A percentile compares a stretch with the other conserved stretches of the same genome.
Evolutionary conservation across 2,797 vertebrate genomes (phyloP).

Genomic region (Periophthalmus magnuspinnatus): DNA sequence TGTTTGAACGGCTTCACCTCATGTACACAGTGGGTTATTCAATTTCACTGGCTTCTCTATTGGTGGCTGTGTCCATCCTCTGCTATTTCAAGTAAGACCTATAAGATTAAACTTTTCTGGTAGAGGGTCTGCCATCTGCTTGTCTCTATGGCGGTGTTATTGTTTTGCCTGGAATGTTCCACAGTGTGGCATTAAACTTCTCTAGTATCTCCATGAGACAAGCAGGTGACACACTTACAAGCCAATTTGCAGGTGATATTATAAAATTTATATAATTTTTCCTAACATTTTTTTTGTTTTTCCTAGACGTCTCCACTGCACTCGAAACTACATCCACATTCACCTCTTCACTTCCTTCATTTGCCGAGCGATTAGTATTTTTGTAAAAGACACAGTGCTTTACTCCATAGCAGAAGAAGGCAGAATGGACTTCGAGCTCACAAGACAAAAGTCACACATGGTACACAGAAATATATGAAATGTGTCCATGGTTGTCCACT

Average conservation of each 20-base stretch:
- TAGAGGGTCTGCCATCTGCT: background rate
- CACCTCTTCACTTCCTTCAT: constrained; percentile 92
- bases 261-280: background rate
- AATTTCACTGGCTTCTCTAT: constrained; percentile 83
- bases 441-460: constrained; percentile 48
- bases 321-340: constrained; percentile 90
- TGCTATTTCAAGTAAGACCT: constrained; percentile 89
- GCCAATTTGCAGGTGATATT: background rate
- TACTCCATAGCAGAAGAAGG: constrained; percentile 69
- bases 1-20: constrained; percentile 87
- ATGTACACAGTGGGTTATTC: constrained; percentile 93
- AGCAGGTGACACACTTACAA: background rate
- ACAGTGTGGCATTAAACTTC: background rate
- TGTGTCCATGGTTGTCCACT: background rate
- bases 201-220: background rate
- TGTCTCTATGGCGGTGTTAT: background rate
- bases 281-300: background rate
- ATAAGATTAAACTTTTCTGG: background rate
- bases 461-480: constrained; percentile 29
- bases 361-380: constrained; percentile 88
- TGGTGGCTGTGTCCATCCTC: constrained; percentile 86
- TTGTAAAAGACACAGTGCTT: constrained; percentile 87
- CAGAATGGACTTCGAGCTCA: constrained; percentile 47
- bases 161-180: background rate
- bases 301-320: constrained; percentile 88